phyloP scores from a whole-genome alignment of 2,113 vertebrate species.

The Dipodomys spectabilis region DNA sequence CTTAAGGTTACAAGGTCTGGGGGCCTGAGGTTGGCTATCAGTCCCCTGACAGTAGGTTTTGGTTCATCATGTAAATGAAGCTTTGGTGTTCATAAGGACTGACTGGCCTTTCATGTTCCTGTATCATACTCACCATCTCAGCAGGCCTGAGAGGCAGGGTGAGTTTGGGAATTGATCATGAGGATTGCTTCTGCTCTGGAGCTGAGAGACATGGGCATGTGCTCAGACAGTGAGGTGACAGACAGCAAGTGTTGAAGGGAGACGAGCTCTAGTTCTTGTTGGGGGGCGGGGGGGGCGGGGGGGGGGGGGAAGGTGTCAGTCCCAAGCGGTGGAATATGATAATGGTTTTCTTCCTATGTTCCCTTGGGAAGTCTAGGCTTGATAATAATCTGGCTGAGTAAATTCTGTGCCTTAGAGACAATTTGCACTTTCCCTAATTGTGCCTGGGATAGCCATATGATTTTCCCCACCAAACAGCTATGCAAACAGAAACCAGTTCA shows the following conservation, averaged over 20 bases:
- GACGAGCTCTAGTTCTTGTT: constrained; percentile 42
- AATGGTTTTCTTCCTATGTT: constrained; percentile 75
- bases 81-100: constrained; percentile 59
- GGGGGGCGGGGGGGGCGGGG: not conserved
- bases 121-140: constrained; percentile 60
- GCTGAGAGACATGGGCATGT: constrained; percentile 40
- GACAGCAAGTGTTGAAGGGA: constrained; percentile 72
- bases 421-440: constrained; percentile 83
- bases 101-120: constrained; percentile 54
- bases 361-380: constrained; percentile 82
- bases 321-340: constrained; percentile 74
- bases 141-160: constrained; percentile 74
- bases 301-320: constrained; percentile 51
- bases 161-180: constrained; percentile 24
- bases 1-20: constrained; percentile 51
- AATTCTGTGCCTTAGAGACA: constrained; percentile 86
- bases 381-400: constrained; percentile 79
- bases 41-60: constrained; percentile 51
- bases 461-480: constrained; percentile 83
- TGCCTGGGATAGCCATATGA: constrained; percentile 84
- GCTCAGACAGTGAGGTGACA: constrained; percentile 70
- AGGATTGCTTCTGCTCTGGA: constrained; percentile 54
- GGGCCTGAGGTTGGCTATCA: constrained; percentile 24
- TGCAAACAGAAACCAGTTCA: constrained; percentile 85
- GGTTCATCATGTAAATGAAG: constrained; percentile 56